Base-by-base conservation (phyloP, 2,888 invertebrate species). In the Allophyes oxyacanthae region DNA sequence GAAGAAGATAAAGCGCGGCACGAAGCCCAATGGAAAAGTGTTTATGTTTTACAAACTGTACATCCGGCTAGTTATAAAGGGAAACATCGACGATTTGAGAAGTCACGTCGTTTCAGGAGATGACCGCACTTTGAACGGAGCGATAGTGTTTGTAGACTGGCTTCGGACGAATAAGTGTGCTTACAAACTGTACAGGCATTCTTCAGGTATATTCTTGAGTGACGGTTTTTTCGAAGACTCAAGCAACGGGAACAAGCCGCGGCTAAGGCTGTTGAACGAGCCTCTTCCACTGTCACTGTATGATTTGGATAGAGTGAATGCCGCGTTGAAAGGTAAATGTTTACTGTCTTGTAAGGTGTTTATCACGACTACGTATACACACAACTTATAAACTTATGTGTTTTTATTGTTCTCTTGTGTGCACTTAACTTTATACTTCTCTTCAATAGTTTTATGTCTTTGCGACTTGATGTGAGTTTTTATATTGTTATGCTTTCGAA, bases 271-370 rank as follows among this genome's bases (percentile, higher is more conserved):
- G 75, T 87, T 94, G 86, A 91, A 90, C 83, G 93, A 92, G 87
- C 92, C 93, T 64, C 90, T 94, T 77, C 89, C 92, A 79, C 84
- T 92, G 86, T 91, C 93, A 72, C 90, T 92, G 78, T 93, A 92
- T 79, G 93, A 92, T 87, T 89, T 91, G 89, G 92, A 92, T 82
- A 90, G 93, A 91, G 92, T 94, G 75, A 92, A 92, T 85, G 92
- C 92, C 74, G 92, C 94, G 71, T 88, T 94, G 84, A 92, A 91
- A 92, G 93, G 94, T 94, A 93, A 93, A 92, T 90, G 82, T 92
- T 91, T 87, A 85, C 86, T 81, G 75, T 85, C 81, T 78, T 84
- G 80, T 82, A 84, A 84, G 82, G 81, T 86, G 86, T 83, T 82
- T 86, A 77, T 82, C 82, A 77, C 64, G 70, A 56, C 63, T 64